These are phyloP conservation scores for Drosophila dives DNA, from an alignment of 2,888 invertebrate genomes.

Conservation along the genomic window DNA sequence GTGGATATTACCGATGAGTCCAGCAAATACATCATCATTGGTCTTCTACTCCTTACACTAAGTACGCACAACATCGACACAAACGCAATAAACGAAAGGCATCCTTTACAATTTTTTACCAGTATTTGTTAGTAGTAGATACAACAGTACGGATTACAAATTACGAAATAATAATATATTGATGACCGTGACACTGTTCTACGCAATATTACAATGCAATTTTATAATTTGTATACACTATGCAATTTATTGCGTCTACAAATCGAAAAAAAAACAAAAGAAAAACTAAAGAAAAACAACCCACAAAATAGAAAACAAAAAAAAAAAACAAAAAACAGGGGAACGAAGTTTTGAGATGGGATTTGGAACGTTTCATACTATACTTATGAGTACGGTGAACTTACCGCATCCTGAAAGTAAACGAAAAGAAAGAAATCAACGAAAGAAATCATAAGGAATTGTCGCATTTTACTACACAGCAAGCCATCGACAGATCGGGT, in stretches of 20 bases:
- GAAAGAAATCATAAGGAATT: slow-evolving; percentile 71
- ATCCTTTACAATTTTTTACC: slow-evolving; percentile 15
- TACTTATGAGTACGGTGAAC: slow-evolving; percentile 67
- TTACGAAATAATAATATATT: slow-evolving; percentile 23
- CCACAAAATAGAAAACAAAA: slow-evolving; percentile 28
- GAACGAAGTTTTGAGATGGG: slow-evolving; percentile 4
- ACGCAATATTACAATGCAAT: slow-evolving; percentile 15
- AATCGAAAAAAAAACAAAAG: slow-evolving; percentile 16
- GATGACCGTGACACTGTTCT: slow-evolving; percentile 29
- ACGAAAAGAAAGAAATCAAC: slow-evolving; percentile 82
- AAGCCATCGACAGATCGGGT: slow-evolving; percentile 26
- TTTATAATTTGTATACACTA: slow-evolving; percentile 3
- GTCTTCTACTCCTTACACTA: slow-evolving; percentile 35
- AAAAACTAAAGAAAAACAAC: slow-evolving; percentile 8
- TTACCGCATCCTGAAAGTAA: slow-evolving; percentile 86
- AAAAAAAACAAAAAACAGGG: slow-evolving; percentile 10
- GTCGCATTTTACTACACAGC: slow-evolving; percentile 31
- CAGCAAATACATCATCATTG: slow-evolving; percentile 15
- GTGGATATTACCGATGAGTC: slow-evolving; percentile 25
- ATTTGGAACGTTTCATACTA: slow-evolving; percentile 25
- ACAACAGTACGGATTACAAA: slow-evolving; percentile 35
- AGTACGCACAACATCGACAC: slow-evolving; percentile 68
- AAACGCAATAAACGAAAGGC: slow-evolving; percentile 42
- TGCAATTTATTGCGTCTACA: slow-evolving; percentile 41
- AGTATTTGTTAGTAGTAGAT: slow-evolving; percentile 40